Percentiles rank a stretch among this genome's conserved stretches.
Evolutionary conservation across 2,797 vertebrate species (phyloP).

Genomic region (Urophycis tenuis): DNA sequence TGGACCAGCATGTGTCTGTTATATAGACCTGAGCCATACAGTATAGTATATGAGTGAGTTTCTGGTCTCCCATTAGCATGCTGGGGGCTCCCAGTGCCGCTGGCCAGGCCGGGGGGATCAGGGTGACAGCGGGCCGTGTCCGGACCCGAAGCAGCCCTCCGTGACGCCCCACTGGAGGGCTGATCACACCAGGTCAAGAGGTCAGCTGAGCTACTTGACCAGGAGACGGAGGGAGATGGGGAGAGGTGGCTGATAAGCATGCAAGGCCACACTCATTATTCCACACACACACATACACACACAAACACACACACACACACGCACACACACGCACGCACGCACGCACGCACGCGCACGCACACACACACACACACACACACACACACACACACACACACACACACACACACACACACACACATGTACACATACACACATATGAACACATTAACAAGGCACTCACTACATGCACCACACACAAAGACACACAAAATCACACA

Average conservation of each 20-base stretch:
- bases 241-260: background rate
- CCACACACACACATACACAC: background rate
- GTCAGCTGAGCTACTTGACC: constrained; percentile 32
- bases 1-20: background rate
- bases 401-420: constrained; percentile 3
- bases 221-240: constrained; percentile 18
- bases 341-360: background rate
- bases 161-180: constrained; percentile 48
- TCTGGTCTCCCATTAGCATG: background rate
- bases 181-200: constrained; percentile 41
- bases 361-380: constrained; percentile 11
- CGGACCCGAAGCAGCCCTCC: constrained; percentile 57
- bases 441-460: no score
- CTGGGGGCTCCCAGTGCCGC: no score
- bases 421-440: background rate
- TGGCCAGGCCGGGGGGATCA: background rate
- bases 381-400: background rate
- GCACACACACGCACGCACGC: background rate
- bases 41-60: background rate
- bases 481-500: constrained; percentile 9
- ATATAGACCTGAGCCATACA: background rate
- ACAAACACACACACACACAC: background rate
- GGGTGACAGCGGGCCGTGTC: background rate
- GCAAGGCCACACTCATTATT: background rate
- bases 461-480: no score